Base-by-base conservation (phyloP, 2,113 vertebrate species). In the Alectura lathami region DNA sequence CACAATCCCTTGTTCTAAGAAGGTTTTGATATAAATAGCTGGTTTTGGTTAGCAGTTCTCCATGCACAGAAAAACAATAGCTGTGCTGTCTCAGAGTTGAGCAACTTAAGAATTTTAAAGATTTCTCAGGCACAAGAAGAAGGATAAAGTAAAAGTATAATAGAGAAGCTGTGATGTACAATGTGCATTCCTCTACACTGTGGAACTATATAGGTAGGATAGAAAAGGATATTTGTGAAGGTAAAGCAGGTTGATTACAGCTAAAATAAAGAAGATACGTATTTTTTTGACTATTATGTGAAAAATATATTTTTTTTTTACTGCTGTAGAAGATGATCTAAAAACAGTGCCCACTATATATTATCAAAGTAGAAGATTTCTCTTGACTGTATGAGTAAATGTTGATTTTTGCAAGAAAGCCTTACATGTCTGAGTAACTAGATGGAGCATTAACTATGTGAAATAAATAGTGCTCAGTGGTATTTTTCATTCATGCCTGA, bases 381-480 rank as follows among this genome's bases (percentile, higher is more conserved):
- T 76, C 24, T 78, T 74, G 9, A 63, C 53, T 68, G 95, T 67
- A 38, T 68, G 59, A 74, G 66, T 95, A 93, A 86, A 90, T 89
- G 75, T 7, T 93, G 68, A 72, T 69, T 91, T 94, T 84, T 91
- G 63, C 11, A 78, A 86, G 86, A 74, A 73, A 57, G 24, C 17
- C 43, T 89, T 94, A 84, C 13, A 23, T 82, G 27, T 47, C 36
- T 91, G 63, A 94, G 53, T 88, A 89, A 91, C 62, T 86, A 38
- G 69, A 91, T 76, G 86, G 83, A 95, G n/a, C 43, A n/a, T n/a
- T 93, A 80, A 40, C 85, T 93, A 59, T 91, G 82, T 94, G 91
- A 96, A 94, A 93, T 92, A 85, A 94, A 93, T 83, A 89, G 48
- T 32, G 23, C 84, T 96, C 75, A 48, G 75, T 91, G 88, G 62